Base-by-base conservation (phyloP, 2,113 vertebrate genomes). In the Gopherus flavomarginatus region DNA sequence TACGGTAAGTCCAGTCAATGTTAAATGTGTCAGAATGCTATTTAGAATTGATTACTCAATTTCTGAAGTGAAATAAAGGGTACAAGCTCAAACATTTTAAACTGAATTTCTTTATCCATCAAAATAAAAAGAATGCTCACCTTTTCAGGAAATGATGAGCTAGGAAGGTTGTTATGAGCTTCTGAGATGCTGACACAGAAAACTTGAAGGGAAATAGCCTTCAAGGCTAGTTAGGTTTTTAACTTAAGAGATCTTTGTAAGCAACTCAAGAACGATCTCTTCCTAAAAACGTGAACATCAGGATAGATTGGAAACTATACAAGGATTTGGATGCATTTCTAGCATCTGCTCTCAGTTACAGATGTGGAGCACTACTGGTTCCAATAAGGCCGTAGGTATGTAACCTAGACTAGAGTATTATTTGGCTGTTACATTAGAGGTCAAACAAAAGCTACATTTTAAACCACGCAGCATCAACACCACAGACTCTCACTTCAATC, bases 321-420 rank as follows among this genome's bases (percentile, higher is more conserved):
- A n/a, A 24, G 88, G 86, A 83, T 90, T 38, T 53, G 56, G 95
- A n/a, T 11, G 49, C 29, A 57, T 83, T 90, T 93, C 79, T 53
- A 88, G 85, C 26, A 87, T 52, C 0, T 78, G 10, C 62, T 81
- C 69, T 86, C 0, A 0, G 5, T 82, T 87, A 83, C 69, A 75
- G 69, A 75, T 11, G 21, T 8, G 35, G 80, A 93, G 88, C 44
- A 6, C 5, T n/a, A 82, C 10, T 88, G 42, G 75, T 2, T 75
- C 42, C 24, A 62, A 35, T 65, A 65, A 65, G 59, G 31, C 13
- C 6, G 1, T 16, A 13, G 31, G 62, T 8, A 42, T 42, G 69
- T 38, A 12, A 42, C 38, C 38, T 42, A 75, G 22, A 42, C 22
- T 75, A 75, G 5, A 42, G 69, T 9, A 19, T 22, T 1, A 29